Evolutionary conservation across 2,888 invertebrate species (phyloP).

Genomic region (Parnassius glacialis): DNA sequence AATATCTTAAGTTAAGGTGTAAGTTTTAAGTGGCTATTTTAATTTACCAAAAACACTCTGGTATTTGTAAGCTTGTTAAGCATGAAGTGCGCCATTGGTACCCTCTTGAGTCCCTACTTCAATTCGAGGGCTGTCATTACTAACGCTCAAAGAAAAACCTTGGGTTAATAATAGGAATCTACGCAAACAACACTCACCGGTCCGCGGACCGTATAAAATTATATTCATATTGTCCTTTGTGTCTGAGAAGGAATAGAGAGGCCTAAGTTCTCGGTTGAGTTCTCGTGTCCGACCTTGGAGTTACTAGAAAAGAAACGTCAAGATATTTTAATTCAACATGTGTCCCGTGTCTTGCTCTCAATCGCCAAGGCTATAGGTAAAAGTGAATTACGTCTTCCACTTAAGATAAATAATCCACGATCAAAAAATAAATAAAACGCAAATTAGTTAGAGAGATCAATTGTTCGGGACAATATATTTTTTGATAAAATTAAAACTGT

Average conservation of each 20-base stretch:
- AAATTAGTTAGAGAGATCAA: conserved; percentile 12
- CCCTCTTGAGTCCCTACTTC: conserved; percentile 43
- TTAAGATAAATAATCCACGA: neutral
- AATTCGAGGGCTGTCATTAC: conserved; percentile 57
- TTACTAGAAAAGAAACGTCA: conserved; percentile 9
- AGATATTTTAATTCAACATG: conserved; percentile 16
- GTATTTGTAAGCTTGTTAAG: conserved; percentile 38
- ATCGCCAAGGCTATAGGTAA: conserved; percentile 14
- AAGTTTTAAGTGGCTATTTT: conserved; percentile 13
- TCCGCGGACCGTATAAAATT: conserved; percentile 26
- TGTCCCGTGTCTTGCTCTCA: conserved; percentile 15
- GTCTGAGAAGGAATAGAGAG: conserved; percentile 10
- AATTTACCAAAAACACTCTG: conserved; percentile 31
- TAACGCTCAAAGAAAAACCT: conserved; percentile 49
- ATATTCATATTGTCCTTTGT: conserved; percentile 14
- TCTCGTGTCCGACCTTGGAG: conserved; percentile 2
- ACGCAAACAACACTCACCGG: conserved; percentile 47
- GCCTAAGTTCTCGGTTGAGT: neutral
- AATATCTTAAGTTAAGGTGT: neutral
- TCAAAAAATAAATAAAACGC: neutral
- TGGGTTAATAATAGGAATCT: conserved; percentile 40
- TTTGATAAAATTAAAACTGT: conserved; percentile 47
- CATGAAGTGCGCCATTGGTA: conserved; percentile 32
- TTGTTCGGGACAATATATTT: conserved; percentile 15
- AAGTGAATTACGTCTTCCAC: conserved; percentile 17